Evolutionary conservation across 2,888 invertebrate genomes (phyloP).

Genomic region (Ochlodes sylvanus): DNA sequence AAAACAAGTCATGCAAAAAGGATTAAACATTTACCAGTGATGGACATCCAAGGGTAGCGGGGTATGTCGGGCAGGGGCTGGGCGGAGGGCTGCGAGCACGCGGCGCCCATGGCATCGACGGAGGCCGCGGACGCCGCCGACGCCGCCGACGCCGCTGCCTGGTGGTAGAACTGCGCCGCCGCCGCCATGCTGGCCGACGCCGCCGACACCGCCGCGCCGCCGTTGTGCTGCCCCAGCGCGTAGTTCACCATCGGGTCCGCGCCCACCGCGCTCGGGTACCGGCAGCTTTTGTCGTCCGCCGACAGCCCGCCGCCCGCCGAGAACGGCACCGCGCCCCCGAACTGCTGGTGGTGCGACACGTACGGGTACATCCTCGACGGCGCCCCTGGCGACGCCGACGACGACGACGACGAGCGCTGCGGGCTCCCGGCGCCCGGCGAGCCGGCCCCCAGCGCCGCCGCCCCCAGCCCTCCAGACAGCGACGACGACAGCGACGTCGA

Average conservation of each 20-base stretch:
- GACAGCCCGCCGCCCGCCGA: conserved; percentile 88
- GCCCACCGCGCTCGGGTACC: conserved; percentile 88
- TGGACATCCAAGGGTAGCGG: conserved; percentile 98
- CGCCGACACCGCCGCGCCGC: conserved; percentile 88
- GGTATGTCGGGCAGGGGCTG: conserved; percentile 96
- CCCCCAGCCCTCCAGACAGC: conserved; percentile 86
- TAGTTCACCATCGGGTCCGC: conserved; percentile 93
- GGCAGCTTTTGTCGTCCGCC: conserved; percentile 91
- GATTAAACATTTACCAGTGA: conserved; percentile 92
- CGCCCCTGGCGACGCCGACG: conserved; percentile 89
- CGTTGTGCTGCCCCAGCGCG: conserved; percentile 91
- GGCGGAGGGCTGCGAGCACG: conserved; percentile 92
- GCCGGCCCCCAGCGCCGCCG: conserved; percentile 86
- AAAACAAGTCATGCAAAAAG: conserved; percentile 63
- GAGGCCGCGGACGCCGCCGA: conserved; percentile 90
- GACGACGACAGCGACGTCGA: conserved; percentile 84
- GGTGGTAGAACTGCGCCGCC: conserved; percentile 95
- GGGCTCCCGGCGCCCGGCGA: conserved; percentile 86
- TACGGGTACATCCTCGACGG: conserved; percentile 96
- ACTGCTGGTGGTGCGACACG: conserved; percentile 93
- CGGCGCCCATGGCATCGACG: conserved; percentile 92
- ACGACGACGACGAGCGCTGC: conserved; percentile 86
- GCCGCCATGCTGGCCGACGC: conserved; percentile 88
- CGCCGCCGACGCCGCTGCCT: conserved; percentile 90
- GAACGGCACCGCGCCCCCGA: conserved; percentile 88